Percentiles rank a stretch among this genome's conserved stretches.
phyloP scores from a whole-genome alignment of 2,113 vertebrate species.

The Petrocephalus microphthalmus region DNA sequence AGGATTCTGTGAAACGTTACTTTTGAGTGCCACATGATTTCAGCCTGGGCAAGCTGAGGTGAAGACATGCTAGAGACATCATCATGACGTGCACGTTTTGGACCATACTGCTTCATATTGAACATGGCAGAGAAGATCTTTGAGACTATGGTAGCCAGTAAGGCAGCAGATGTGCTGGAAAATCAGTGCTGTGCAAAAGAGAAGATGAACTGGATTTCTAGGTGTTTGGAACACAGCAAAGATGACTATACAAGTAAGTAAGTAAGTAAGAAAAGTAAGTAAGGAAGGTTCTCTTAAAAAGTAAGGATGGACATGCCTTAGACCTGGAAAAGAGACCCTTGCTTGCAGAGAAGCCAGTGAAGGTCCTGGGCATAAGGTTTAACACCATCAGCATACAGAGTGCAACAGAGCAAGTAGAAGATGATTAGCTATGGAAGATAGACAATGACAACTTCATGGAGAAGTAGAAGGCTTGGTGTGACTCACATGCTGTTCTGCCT shows the following conservation, averaged over 20 bases:
- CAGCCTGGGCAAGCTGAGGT: background rate
- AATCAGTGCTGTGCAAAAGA: background rate
- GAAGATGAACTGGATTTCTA: background rate
- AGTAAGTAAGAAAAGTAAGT: too few species aligned
- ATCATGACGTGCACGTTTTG: background rate
- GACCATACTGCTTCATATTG: background rate
- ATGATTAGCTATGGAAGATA: background rate
- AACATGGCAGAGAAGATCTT: background rate
- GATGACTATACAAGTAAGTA: background rate
- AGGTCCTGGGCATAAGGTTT: too few species aligned
- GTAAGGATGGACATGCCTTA: too few species aligned
- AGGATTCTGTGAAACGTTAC: background rate
- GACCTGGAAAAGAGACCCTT: too few species aligned
- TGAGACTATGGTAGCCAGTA: background rate
- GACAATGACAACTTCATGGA: background rate
- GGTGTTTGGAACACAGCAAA: background rate
- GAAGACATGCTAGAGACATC: background rate
- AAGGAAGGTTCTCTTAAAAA: background rate
- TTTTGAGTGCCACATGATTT: background rate
- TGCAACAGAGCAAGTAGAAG: too few species aligned
- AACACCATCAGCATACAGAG: too few species aligned
- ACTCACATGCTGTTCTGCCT: background rate
- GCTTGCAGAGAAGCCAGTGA: too few species aligned
- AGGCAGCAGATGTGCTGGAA: background rate
- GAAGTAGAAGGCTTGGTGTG: background rate